phyloP scores from a whole-genome alignment of 2,888 invertebrate genomes.

The Macaria liturata region DNA sequence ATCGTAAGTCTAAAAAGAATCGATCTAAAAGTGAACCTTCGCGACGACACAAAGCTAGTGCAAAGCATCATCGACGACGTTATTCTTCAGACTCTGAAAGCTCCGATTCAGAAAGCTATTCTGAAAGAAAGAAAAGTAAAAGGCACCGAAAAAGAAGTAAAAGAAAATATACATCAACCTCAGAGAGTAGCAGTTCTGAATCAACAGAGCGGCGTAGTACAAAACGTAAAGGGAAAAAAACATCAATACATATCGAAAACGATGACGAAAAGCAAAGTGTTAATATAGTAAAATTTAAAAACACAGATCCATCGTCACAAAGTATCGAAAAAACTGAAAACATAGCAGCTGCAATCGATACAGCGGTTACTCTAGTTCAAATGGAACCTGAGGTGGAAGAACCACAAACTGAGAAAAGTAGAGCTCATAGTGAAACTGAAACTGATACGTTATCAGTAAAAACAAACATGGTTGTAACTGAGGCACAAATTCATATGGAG shows the following conservation, averaged over 20 bases:
- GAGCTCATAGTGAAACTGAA: slow-evolving; percentile 73
- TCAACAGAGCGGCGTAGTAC: slow-evolving; percentile 68
- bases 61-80: slow-evolving; percentile 54
- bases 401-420: slow-evolving; percentile 51
- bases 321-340: slow-evolving; percentile 49
- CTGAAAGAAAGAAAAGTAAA: slow-evolving; percentile 69
- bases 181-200: slow-evolving; percentile 73
- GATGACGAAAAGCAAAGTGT: slow-evolving; percentile 74
- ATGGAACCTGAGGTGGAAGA: slow-evolving; percentile 52
- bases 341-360: slow-evolving; percentile 25
- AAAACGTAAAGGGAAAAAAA: slow-evolving; percentile 74
- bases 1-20: slow-evolving; percentile 60
- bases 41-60: slow-evolving; percentile 57
- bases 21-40: slow-evolving; percentile 79
- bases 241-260: slow-evolving; percentile 73
- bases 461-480: slow-evolving; percentile 77
- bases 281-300: slow-evolving; percentile 74
- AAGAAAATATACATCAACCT: slow-evolving; percentile 68
- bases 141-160: slow-evolving; percentile 67
- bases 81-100: slow-evolving; percentile 63
- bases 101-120: slow-evolving; percentile 62
- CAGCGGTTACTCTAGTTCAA: slow-evolving; percentile 47
- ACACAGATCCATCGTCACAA: slow-evolving; percentile 45
- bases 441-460: slow-evolving; percentile 75
- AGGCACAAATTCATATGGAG: slow-evolving; percentile 80